These are phyloP conservation scores for Thereva nobilitata DNA, from an alignment of 2,888 invertebrate genomes.

Conservation along the genomic window DNA sequence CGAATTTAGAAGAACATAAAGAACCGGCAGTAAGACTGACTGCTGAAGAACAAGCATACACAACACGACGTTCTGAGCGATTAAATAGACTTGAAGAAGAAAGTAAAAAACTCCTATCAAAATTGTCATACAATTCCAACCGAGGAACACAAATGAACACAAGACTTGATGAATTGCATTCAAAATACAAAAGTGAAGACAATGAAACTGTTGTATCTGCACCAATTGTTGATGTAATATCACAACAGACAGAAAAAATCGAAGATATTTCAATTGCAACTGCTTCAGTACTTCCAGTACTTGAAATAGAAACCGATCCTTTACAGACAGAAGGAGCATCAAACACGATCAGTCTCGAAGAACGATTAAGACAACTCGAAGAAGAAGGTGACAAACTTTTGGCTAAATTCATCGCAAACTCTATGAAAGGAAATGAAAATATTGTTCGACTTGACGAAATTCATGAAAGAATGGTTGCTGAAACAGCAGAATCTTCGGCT, in stretches of 20 bases:
- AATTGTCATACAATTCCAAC: slow-evolving; percentile 49
- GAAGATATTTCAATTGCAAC: background rate
- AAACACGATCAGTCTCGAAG: too few relatives aligned
- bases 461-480: too few relatives aligned
- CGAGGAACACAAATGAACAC: slow-evolving; percentile 48
- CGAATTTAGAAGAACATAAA: background rate
- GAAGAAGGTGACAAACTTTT: too few relatives aligned
- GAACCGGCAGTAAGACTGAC: slow-evolving; percentile 46
- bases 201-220: background rate
- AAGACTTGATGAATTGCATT: slow-evolving; percentile 52
- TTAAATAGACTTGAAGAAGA: slow-evolving; percentile 73
- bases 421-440: too few relatives aligned
- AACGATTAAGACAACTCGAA: too few relatives aligned
- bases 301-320: too few relatives aligned
- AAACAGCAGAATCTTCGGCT: too few relatives aligned
- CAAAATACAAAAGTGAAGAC: slow-evolving; percentile 46
- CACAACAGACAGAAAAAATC: background rate
- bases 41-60: slow-evolving; percentile 51
- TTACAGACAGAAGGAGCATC: too few relatives aligned
- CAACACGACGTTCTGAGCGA: slow-evolving; percentile 50
- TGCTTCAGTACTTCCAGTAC: too few relatives aligned
- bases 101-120: slow-evolving; percentile 69
- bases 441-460: too few relatives aligned
- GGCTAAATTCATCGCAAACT: too few relatives aligned
- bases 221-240: background rate